A percentile compares a stretch with the other conserved stretches of the same genome.
phyloP scores from a whole-genome alignment of 2,888 invertebrate species.

The Ceramica pisi region DNA sequence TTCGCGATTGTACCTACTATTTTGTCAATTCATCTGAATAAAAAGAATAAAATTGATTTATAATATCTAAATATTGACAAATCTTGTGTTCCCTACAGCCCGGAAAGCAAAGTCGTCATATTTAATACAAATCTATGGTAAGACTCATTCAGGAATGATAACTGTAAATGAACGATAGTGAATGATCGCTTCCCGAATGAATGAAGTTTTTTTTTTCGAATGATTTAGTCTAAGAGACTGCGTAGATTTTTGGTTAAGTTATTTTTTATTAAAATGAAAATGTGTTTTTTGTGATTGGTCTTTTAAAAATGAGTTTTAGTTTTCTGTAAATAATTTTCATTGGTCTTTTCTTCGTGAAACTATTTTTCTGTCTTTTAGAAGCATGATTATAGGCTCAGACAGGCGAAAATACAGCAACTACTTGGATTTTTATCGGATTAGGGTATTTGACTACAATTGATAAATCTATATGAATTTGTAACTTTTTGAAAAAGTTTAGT shows the following conservation, averaged over 20 bases:
- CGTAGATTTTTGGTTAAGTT: constrained; percentile 30
- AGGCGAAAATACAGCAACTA: neutral
- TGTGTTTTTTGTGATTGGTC: neutral
- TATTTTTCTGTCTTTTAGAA: constrained; percentile 4
- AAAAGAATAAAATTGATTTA: too few relatives aligned
- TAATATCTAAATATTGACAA: constrained; percentile 23
- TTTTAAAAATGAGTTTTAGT: neutral
- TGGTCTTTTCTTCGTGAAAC: neutral
- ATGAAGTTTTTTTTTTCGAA: constrained; percentile 18
- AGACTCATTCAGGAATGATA: constrained; percentile 68
- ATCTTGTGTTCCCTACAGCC: constrained; percentile 73
- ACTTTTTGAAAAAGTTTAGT: too few relatives aligned
- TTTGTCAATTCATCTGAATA: too few relatives aligned
- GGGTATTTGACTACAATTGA: too few relatives aligned
- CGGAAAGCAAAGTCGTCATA: constrained; percentile 81
- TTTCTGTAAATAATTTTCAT: constrained; percentile 10
- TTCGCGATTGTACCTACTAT: too few relatives aligned
- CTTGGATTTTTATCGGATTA: neutral
- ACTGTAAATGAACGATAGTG: constrained; percentile 43
- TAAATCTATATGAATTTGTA: too few relatives aligned
- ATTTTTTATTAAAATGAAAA: neutral
- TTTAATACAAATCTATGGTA: constrained; percentile 85
- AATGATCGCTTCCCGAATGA: constrained; percentile 54
- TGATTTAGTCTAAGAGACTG: constrained; percentile 25
- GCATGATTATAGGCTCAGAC: constrained; percentile 11